phyloP scores from a whole-genome alignment of 2,888 invertebrate species.

The Drosophila bunnanda region DNA sequence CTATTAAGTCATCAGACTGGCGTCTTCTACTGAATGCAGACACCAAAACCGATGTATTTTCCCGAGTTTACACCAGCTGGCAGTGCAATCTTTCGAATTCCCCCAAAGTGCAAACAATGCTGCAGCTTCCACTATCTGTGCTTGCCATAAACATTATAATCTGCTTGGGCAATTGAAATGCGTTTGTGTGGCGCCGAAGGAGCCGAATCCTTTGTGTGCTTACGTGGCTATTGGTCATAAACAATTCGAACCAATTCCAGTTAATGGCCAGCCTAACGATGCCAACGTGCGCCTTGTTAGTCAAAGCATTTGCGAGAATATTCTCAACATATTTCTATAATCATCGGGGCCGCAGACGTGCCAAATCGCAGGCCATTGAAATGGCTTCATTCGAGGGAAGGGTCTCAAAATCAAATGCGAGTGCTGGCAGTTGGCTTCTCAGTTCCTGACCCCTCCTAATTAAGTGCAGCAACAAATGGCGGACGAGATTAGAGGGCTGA shows the following conservation, averaged over 20 bases:
- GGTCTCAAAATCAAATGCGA: constrained; percentile 24
- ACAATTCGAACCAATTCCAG: constrained; percentile 66
- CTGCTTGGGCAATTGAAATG: constrained; percentile 38
- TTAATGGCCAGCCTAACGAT: constrained; percentile 55
- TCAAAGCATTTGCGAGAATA: constrained; percentile 28
- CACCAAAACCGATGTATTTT: constrained; percentile 3
- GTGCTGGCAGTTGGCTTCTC: constrained; percentile 1
- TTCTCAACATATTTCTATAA: constrained; percentile 44
- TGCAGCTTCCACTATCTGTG: constrained; percentile 6
- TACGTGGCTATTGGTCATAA: constrained; percentile 51
- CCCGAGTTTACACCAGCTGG: constrained; percentile 4
- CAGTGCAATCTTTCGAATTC: constrained; percentile 1
- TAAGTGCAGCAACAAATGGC: constrained; percentile 58
- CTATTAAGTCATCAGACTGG: constrained; percentile 7
- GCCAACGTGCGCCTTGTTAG: constrained; percentile 48
- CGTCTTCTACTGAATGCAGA: neutral
- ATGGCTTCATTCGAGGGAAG: constrained; percentile 6
- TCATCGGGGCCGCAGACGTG: constrained; percentile 30
- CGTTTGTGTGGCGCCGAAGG: constrained; percentile 22
- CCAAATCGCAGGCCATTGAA: constrained; percentile 37
- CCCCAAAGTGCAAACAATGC: constrained; percentile 20
- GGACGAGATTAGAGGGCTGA: constrained; percentile 31
- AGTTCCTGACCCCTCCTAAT: constrained; percentile 45
- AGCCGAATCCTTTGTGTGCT: constrained; percentile 27
- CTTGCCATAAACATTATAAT: constrained; percentile 31